Percentiles rank a stretch among this genome's conserved stretches.
These are phyloP conservation scores for Silurus asotus DNA, from an alignment of 2,113 vertebrate species.

Conservation along the genomic window DNA sequence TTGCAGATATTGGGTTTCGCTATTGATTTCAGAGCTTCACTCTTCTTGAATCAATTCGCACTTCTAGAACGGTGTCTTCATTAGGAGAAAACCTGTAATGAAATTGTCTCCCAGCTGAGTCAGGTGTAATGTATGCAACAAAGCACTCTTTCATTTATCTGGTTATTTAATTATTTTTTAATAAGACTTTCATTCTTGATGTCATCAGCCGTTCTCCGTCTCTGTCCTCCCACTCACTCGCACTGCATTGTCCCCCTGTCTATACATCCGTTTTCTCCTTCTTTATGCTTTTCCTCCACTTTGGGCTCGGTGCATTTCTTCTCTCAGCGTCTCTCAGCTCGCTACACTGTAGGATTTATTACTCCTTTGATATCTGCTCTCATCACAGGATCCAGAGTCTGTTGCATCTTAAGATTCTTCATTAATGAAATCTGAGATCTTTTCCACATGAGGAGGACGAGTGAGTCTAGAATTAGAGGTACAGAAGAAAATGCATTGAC, in stretches of 20 bases:
- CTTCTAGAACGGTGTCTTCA: slow-evolving; percentile 25
- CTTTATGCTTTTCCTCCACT: neutral
- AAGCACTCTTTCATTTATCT: slow-evolving; percentile 2
- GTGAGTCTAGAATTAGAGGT: neutral
- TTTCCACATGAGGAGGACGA: neutral
- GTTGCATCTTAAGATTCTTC: neutral
- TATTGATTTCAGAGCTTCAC: slow-evolving; percentile 38
- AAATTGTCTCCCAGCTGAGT: slow-evolving; percentile 23
- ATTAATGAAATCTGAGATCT: slow-evolving; percentile 33
- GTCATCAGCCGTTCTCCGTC: neutral
- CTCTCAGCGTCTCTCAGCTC: neutral
- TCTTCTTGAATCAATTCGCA: slow-evolving; percentile 30
- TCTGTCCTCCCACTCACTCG: slow-evolving; percentile 20
- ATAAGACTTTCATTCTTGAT: neutral
- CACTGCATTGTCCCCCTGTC: neutral
- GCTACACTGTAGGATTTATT: slow-evolving; percentile 18
- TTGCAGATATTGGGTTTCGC: slow-evolving; percentile 39
- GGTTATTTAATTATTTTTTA: neutral
- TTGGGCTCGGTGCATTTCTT: neutral
- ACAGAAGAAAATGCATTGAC: neutral
- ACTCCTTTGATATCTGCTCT: neutral
- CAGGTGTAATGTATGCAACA: slow-evolving; percentile 12
- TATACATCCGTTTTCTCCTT: neutral
- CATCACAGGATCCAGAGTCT: neutral
- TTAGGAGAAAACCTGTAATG: slow-evolving; percentile 30